Evolutionary conservation across 2,888 invertebrate genomes (phyloP), one percentile per base, ranked within the genome.

Genomic region (Andrena flavipes): DNA sequence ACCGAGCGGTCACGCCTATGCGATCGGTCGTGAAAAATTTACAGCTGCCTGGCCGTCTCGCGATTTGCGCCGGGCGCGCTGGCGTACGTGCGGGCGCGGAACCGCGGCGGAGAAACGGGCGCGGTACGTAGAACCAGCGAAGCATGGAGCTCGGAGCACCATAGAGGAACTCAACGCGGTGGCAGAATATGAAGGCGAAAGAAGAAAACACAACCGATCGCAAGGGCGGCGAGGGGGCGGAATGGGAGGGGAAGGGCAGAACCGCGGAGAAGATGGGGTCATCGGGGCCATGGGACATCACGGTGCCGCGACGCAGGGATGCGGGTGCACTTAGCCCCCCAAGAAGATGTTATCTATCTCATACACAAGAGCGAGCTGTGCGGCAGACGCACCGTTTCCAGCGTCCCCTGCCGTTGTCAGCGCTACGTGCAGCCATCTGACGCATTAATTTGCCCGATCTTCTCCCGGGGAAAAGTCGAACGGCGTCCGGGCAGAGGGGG

Each of bases 201-300:
- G 59, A 59, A 35, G 54, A 78, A 59, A 56, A 73, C 71, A 70
- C 69, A 63, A 48, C 54, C 51, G 71, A 56, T 63, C 64, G 33
- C 42, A 78, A 64, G 56, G 70, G 65, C 64, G 33, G 26, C 30
- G 60, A 60, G 10, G n/a, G n/a, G 59, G 16, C 7, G 23, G 65
- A 48, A 23, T 33, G 10, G 56, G 72, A 20, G 7, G 6, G 42
- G 6, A 59, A 49, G 49, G 62, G 78, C 76, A 64, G 72, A 76
- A 63, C 35, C 67, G 51, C 48, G 67, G 76, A 80, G 79, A 76
- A 75, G 85, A 85, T 79, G 76, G 83, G 87, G 84, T 87, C 84
- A 88, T 77, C 74, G 87, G 74, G 79, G 89, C 87, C 89, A 88
- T 80, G 84, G 88, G 88, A 89, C 88, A 89, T 85, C 80, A 81